Conservation (phyloP, 2,797 vertebrate genomes). For the Eurystomus glaucurus region DNA sequence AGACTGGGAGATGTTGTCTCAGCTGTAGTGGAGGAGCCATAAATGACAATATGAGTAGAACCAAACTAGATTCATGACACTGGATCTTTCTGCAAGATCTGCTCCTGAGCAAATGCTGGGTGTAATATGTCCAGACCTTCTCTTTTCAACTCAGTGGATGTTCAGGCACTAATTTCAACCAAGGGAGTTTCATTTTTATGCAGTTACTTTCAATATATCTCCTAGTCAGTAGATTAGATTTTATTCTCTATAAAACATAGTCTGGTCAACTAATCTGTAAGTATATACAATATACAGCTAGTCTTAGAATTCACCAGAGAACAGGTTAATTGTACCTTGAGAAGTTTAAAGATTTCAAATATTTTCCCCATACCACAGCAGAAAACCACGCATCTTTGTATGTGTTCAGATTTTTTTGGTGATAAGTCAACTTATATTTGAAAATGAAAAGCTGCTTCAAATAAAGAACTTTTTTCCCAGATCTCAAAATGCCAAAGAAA, state of each 20-base stretch:
- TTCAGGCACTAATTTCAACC: not conserved
- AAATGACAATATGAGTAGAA: not conserved
- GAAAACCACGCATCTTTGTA: not conserved
- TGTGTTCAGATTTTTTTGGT: not conserved
- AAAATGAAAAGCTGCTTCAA: slow-evolving; percentile 33
- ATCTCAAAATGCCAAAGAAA: slow-evolving; percentile 41
- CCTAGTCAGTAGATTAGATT: not conserved
- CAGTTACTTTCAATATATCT: not conserved
- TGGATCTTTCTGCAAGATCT: not conserved
- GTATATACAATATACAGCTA: not conserved
- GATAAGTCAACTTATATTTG: slow-evolving; percentile 19
- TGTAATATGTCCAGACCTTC: not conserved
- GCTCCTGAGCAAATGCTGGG: not conserved
- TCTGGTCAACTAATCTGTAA: not conserved
- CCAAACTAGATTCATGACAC: not conserved
- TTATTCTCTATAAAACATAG: not conserved
- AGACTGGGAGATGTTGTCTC: not conserved
- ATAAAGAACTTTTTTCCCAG: not conserved
- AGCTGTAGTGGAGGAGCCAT: not conserved
- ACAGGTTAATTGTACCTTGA: not conserved
- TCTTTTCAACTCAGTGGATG: not conserved
- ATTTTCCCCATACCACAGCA: slow-evolving; percentile 12
- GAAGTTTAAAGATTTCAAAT: not conserved
- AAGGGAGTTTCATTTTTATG: not conserved
- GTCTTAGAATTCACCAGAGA: not conserved